Conservation (phyloP, 1,140 invertebrate species). For the Formica selysi region DNA sequence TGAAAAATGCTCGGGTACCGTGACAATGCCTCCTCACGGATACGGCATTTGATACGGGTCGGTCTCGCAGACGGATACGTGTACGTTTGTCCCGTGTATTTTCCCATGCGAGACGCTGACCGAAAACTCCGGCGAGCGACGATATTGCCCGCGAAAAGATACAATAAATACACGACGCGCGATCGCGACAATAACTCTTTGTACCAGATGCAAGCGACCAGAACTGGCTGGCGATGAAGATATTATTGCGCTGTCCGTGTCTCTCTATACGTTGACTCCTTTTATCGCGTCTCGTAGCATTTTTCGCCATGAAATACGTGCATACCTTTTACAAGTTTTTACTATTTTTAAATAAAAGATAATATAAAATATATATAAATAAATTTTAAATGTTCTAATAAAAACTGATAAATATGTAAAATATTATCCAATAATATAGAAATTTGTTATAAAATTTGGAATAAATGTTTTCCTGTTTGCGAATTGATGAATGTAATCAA, state of each 20-base stretch:
- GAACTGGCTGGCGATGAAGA: constrained; percentile 44
- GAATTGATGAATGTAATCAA: neutral
- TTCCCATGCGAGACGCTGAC: constrained; percentile 42
- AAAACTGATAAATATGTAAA: neutral
- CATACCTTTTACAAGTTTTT: neutral
- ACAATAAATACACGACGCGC: constrained; percentile 56
- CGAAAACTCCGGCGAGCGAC: constrained; percentile 45
- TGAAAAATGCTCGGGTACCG: constrained; percentile 51
- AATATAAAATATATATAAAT: no score
- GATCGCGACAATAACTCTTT: constrained; percentile 62
- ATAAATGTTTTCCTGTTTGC: neutral
- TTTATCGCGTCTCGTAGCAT: constrained; percentile 27
- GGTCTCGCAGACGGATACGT: constrained; percentile 28
- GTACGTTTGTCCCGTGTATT: neutral
- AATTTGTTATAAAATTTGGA: neutral
- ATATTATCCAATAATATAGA: no score
- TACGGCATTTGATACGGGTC: constrained; percentile 35
- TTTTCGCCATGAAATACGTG: neutral
- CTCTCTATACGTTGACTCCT: constrained; percentile 15
- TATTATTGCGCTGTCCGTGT: constrained; percentile 50
- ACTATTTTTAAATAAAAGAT: neutral
- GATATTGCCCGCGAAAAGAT: constrained; percentile 59
- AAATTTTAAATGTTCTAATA: no score
- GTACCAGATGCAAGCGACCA: constrained; percentile 59
- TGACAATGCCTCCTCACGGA: constrained; percentile 52